phyloP scores from a whole-genome alignment of 1,140 invertebrate species.

The Bicyclus anynana region DNA sequence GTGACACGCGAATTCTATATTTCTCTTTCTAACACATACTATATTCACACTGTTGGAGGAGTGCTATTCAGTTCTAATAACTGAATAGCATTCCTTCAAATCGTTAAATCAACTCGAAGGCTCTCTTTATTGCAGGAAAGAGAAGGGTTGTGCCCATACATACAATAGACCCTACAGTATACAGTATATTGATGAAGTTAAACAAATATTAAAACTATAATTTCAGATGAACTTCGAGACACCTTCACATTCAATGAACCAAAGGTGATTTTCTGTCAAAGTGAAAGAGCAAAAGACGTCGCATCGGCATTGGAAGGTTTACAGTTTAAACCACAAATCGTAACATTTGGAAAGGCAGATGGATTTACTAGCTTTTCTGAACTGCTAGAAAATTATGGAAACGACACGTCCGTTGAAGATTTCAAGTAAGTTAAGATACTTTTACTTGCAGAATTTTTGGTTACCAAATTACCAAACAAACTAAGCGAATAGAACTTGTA shows the following conservation, averaged over 20 bases:
- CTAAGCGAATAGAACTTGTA: too few relatives aligned
- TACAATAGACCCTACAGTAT: too few relatives aligned
- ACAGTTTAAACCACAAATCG: constrained; percentile 21
- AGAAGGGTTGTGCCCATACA: too few relatives aligned
- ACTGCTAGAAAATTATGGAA: constrained; percentile 33
- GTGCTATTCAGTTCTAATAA: too few relatives aligned
- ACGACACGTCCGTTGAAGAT: constrained; percentile 21
- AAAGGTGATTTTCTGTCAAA: constrained; percentile 44
- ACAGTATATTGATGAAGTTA: too few relatives aligned
- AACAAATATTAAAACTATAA: background rate
- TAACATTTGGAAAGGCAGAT: constrained; percentile 36
- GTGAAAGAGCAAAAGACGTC: constrained; percentile 25
- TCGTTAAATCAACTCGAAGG: too few relatives aligned
- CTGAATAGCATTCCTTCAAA: too few relatives aligned
- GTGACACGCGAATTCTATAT: too few relatives aligned
- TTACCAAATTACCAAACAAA: too few relatives aligned
- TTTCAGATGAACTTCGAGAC: constrained; percentile 37
- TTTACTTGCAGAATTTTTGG: background rate
- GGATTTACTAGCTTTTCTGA: constrained; percentile 22
- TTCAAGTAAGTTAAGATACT: constrained; percentile 43
- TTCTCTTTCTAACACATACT: too few relatives aligned
- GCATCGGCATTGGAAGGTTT: constrained; percentile 22
- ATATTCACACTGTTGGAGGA: too few relatives aligned
- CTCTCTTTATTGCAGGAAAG: too few relatives aligned
- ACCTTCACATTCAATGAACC: constrained; percentile 32